phyloP scores from a whole-genome alignment of 1,140 invertebrate species.

The Popillia japonica region DNA sequence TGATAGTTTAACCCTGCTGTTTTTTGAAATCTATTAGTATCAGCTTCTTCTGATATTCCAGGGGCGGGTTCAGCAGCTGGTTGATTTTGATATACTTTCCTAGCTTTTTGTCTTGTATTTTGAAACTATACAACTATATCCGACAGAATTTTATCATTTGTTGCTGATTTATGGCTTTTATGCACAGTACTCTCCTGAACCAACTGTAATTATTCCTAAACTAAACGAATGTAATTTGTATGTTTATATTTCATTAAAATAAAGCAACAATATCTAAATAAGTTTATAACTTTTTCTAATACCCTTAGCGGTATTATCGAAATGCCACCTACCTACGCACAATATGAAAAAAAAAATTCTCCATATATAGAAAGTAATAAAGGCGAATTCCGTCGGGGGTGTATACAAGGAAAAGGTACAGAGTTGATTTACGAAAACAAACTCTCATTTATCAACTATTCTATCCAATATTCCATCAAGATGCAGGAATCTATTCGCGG shows the following conservation, averaged over 20 bases:
- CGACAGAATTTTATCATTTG: too few species aligned
- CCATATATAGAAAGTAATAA: slow-evolving; percentile 17
- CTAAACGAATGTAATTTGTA: too few species aligned
- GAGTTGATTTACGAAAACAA: slow-evolving; percentile 36
- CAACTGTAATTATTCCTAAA: too few species aligned
- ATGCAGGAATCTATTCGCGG: slow-evolving; percentile 40
- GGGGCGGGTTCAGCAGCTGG: slow-evolving; percentile 78
- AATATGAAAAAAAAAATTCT: slow-evolving; percentile 1
- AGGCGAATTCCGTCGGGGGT: not conserved
- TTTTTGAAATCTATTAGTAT: slow-evolving; percentile 87
- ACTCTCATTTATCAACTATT: slow-evolving; percentile 38
- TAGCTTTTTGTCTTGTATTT: slow-evolving; percentile 93
- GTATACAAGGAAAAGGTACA: not conserved
- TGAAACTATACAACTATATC: slow-evolving; percentile 98
- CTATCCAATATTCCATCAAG: slow-evolving; percentile 37
- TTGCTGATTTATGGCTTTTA: too few species aligned
- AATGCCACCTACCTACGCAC: not conserved
- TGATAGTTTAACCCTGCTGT: slow-evolving; percentile 98
- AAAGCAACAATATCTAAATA: too few species aligned
- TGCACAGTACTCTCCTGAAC: too few species aligned
- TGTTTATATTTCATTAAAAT: too few species aligned
- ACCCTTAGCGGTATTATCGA: too few species aligned
- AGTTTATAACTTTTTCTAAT: too few species aligned
- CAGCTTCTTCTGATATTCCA: slow-evolving; percentile 76
- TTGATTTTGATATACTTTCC: slow-evolving; percentile 97